Base-by-base conservation (phyloP, 2,113 vertebrate genomes). In the Sclerurus mexicanus region DNA sequence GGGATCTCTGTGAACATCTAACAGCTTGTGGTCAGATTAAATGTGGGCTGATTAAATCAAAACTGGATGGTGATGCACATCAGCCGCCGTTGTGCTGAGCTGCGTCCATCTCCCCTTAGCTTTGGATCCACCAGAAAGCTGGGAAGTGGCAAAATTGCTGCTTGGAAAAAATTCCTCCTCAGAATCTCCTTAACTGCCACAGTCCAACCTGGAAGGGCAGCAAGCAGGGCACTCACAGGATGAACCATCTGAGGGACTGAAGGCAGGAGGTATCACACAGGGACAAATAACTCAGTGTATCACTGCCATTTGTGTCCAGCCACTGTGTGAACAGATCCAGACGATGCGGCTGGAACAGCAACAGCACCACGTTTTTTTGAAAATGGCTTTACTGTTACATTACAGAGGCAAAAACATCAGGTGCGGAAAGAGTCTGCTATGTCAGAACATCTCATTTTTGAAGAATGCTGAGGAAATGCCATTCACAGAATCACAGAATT, bases 261-360 rank as follows among this genome's bases (percentile, higher is more conserved):
- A 47, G 33, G 46, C 55, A 31, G 71, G 40, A 10, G 66, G 47
- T 7, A 4, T 14, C 21, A 35, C 2, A 9, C 39, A 18, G 10
- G 9, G 63, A 15, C 20, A 30, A 49, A 4, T 1, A 28, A 6
- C 4, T 12, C 31, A 2, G 19, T 1, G 39, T 30, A 4, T 28
- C 6, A 11, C 2, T 3, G 62, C 31, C 5, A 33, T 40, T 9
- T 12, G 77, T 25, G 52, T 50, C n/a, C 40, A 4, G 40, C 7
- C 44, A 25, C 31, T 7, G 46, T 6, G 1, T 1, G 15, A 24
- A 1, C 76, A n/a, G 5, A 4, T 16, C 37, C 47, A 4, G 24
- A 30, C 6, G 30, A 47, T 4, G 49, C 19, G 75, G 49, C 47
- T 47, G 6, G 33, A 42, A 5, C 75, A n/a, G 49, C 37, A 42